These are phyloP conservation scores for Phalacrocorax pelagicus DNA, from an alignment of 2,113 vertebrate species.

Conservation along the genomic window DNA sequence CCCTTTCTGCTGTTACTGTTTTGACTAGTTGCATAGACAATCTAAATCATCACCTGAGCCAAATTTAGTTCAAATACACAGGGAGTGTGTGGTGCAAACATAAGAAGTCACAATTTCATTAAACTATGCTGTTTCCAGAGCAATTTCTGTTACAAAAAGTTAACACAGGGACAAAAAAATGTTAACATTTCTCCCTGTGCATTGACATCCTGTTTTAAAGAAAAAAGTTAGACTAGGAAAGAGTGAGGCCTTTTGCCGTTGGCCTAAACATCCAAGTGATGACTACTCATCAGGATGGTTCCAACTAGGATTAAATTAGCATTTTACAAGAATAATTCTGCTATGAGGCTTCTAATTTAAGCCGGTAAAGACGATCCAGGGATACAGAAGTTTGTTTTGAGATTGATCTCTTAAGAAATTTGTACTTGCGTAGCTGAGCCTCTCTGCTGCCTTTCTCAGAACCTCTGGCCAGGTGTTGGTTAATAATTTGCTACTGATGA, in stretches of 20 bases:
- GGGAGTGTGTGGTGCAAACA: neutral
- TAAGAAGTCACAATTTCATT: neutral
- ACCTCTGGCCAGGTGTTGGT: neutral
- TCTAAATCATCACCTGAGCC: neutral
- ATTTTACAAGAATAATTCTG: neutral
- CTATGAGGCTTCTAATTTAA: neutral
- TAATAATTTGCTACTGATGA: neutral
- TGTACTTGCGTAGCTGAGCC: neutral
- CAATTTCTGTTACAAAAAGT: neutral
- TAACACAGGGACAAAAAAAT: neutral
- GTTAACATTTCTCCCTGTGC: neutral
- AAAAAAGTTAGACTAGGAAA: neutral
- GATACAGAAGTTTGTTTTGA: neutral
- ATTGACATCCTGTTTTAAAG: neutral
- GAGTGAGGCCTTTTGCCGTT: neutral
- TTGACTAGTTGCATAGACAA: neutral
- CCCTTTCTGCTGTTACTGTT: neutral
- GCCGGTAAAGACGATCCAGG: neutral
- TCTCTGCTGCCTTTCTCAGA: neutral
- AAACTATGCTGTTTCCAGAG: neutral
- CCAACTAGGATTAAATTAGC: neutral
- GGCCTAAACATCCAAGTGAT: neutral
- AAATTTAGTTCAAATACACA: neutral
- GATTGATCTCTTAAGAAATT: neutral
- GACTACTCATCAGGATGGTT: neutral